Evolutionary conservation across 2,797 vertebrate species (phyloP), one percentile per base, ranked within the genome.

Genomic region (Avahi laniger): DNA sequence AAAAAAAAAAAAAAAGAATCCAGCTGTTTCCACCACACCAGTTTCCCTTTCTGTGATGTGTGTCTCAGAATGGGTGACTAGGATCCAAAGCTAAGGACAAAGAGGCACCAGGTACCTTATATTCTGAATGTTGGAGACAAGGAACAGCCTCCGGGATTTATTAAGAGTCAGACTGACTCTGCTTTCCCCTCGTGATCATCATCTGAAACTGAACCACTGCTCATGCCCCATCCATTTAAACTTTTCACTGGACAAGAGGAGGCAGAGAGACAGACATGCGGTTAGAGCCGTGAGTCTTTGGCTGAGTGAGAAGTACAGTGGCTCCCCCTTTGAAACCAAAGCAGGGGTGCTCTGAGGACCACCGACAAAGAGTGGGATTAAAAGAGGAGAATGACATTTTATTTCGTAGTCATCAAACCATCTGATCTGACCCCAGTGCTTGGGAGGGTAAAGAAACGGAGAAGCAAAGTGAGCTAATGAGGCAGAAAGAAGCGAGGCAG

Each of bases 41-140:
- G 52, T 18, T 83, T 93, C 63, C 12, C 28, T 79, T 92, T 90
- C 33, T 80, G 63, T 93, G 35, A 52, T 8, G 5, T 84, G 30
- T 22, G 5, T 80, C 35, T 70, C 24, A 92, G 57, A 63, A 38
- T 79, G 4, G 54, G 30, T 50, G 75, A 69, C 8, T 30, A 52
- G 63, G 33, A 90, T n/a, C 75, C 81, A 94, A 91, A 80, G 61
- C 65, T 87, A 93, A 80, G 46, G 33, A 69, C 13, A 73, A 69
- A 78, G 46, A 81, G 28, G 73, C 43, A 81, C 28, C 38, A 80
- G 84, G 41, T 59, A 35, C 22, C 17, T n/a, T 33, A 30, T 67
- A 30, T 90, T 93, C 48, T 15, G 33, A 89, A 86, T 89, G 73
- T 28, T 93, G 63, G 20, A 89, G 50, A 38, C 4, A 13, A 82